Conservation (phyloP, 2,113 vertebrate genomes). For the Peromyscus maniculatus region DNA sequence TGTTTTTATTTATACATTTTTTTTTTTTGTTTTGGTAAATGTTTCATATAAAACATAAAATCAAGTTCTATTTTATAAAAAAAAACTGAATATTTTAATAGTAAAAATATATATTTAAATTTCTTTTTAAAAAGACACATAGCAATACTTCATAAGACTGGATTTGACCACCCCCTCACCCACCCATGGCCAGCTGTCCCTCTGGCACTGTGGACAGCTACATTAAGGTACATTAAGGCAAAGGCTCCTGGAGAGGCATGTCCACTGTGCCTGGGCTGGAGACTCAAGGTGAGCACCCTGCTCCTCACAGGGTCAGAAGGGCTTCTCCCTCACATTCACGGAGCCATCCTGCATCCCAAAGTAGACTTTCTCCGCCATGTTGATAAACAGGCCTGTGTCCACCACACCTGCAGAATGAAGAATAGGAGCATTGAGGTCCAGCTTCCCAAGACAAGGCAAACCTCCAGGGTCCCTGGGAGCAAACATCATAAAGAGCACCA, state of each 20-base stretch:
- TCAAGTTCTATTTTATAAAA: slow-evolving; percentile 77
- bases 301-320: slow-evolving; percentile 80
- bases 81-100: slow-evolving; percentile 73
- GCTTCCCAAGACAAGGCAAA: neutral
- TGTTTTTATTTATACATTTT: slow-evolving; percentile 69
- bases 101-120: slow-evolving; percentile 83
- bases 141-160: slow-evolving; percentile 82
- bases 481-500: neutral
- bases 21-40: slow-evolving; percentile 84
- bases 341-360: slow-evolving; percentile 98
- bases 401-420: slow-evolving; percentile 92
- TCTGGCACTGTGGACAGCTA: slow-evolving; percentile 36
- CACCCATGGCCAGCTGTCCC: neutral
- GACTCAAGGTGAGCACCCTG: neutral
- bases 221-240: slow-evolving; percentile 85
- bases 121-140: slow-evolving; percentile 83
- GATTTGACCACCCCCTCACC: slow-evolving; percentile 40
- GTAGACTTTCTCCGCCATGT: slow-evolving; percentile 95
- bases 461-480: too few species aligned
- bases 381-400: slow-evolving; percentile 97
- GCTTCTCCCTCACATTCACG: slow-evolving; percentile 90
- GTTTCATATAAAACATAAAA: slow-evolving; percentile 86
- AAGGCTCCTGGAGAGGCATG: slow-evolving; percentile 65
- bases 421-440: neutral
- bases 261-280: slow-evolving; percentile 9